A percentile compares a stretch with the other conserved stretches of the same genome.
Conservation (phyloP, 2,888 invertebrate species). For the Eupithecia tripunctaria region DNA sequence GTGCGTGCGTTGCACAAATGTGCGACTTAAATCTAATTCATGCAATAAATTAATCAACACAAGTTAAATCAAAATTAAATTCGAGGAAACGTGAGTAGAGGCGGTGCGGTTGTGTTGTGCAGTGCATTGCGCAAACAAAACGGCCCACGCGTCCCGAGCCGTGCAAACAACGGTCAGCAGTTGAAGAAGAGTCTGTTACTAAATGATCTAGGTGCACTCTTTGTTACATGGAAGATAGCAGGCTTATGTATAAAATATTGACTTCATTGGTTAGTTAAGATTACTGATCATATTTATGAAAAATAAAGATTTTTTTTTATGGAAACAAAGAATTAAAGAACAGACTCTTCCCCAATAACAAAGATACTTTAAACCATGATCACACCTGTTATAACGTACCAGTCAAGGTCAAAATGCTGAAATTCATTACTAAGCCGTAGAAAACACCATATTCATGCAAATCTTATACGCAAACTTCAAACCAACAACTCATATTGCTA, state of each 20-base stretch:
- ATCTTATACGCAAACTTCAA: neutral
- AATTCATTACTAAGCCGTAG: neutral
- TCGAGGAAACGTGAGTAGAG: slow-evolving; percentile 28
- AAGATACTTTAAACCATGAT: slow-evolving; percentile 8
- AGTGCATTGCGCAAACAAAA: slow-evolving; percentile 35
- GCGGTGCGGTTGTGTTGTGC: slow-evolving; percentile 45
- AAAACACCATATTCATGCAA: neutral
- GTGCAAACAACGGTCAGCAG: slow-evolving; percentile 15
- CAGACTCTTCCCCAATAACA: slow-evolving; percentile 29
- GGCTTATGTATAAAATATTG: slow-evolving; percentile 1
- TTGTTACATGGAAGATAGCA: neutral
- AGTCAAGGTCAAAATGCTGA: slow-evolving; percentile 25
- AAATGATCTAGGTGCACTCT: slow-evolving; percentile 13
- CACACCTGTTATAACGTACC: neutral
- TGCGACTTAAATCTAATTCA: slow-evolving; percentile 59
- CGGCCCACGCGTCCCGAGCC: slow-evolving; percentile 6
- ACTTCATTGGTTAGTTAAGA: neutral
- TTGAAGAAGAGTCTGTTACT: slow-evolving; percentile 21
- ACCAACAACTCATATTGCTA: neutral
- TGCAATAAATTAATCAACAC: slow-evolving; percentile 75
- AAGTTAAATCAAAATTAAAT: slow-evolving; percentile 64
- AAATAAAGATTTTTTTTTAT: no score
- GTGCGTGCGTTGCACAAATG: slow-evolving; percentile 35
- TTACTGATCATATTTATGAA: no score
- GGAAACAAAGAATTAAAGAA: no score